Evolutionary conservation across 2,888 invertebrate species (phyloP).

Genomic region (Cerceris rybyensis): DNA sequence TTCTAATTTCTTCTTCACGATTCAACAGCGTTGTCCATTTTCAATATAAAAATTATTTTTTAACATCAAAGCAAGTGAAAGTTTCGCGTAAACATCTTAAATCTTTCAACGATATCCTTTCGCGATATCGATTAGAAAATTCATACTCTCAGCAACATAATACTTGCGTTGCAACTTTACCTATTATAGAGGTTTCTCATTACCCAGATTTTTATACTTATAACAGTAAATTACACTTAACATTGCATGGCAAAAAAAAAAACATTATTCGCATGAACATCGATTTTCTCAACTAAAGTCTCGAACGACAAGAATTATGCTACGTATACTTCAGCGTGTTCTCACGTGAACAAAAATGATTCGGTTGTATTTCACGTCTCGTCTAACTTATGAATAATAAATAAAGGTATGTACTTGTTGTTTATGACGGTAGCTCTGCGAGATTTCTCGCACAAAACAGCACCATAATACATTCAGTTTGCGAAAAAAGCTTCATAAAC

Average conservation of each 20-base stretch:
- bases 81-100: too few species aligned
- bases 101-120: too few species aligned
- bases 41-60: too few species aligned
- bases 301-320: neutral
- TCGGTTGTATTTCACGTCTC: constrained; percentile 28
- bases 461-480: constrained; percentile 14
- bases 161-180: too few species aligned
- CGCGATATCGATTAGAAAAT: too few species aligned
- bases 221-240: too few species aligned
- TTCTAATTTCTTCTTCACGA: too few species aligned
- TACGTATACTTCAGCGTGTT: neutral
- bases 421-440: constrained; percentile 35
- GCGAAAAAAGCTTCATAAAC: constrained; percentile 1
- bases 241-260: neutral
- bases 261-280: neutral
- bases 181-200: too few species aligned
- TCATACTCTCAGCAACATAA: too few species aligned
- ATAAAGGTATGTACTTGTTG: constrained; percentile 42
- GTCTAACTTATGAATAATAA: constrained; percentile 39
- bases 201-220: too few species aligned
- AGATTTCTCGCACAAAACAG: constrained; percentile 19
- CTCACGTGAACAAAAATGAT: constrained; percentile 7
- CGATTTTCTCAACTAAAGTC: neutral
- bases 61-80: too few species aligned
- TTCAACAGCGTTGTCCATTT: too few species aligned